phyloP scores from a whole-genome alignment of 2,888 invertebrate species.

The Ophion slaviceki region DNA sequence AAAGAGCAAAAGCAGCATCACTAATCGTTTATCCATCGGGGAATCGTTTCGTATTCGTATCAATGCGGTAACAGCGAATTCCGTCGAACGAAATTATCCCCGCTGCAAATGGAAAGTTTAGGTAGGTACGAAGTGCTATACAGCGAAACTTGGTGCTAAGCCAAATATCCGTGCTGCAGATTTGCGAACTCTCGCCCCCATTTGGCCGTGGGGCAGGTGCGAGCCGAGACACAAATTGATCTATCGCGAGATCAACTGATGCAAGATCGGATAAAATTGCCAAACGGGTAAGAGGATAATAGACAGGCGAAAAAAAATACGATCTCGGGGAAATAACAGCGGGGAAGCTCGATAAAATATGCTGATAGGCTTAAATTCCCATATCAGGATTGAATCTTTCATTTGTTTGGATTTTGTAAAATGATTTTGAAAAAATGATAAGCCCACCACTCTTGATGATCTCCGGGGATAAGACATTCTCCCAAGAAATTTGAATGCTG shows the following conservation, averaged over 20 bases:
- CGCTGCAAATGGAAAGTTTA: slow-evolving; percentile 61
- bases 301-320: slow-evolving; percentile 79
- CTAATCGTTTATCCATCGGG: slow-evolving; percentile 67
- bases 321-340: slow-evolving; percentile 72
- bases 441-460: too few relatives aligned
- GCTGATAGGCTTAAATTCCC: slow-evolving; percentile 76
- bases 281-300: slow-evolving; percentile 78
- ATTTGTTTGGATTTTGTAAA: not conserved
- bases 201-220: slow-evolving; percentile 27
- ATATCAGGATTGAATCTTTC: not conserved
- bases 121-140: slow-evolving; percentile 40
- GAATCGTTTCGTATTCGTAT: slow-evolving; percentile 60
- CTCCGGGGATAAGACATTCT: too few relatives aligned
- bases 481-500: too few relatives aligned
- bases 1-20: slow-evolving; percentile 54
- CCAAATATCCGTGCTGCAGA: slow-evolving; percentile 77
- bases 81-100: slow-evolving; percentile 63
- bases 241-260: slow-evolving; percentile 38
- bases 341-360: slow-evolving; percentile 75
- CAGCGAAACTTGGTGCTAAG: slow-evolving; percentile 77
- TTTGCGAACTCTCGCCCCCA: slow-evolving; percentile 21
- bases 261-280: slow-evolving; percentile 72
- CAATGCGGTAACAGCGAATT: slow-evolving; percentile 61
- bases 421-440: too few relatives aligned
- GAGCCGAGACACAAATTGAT: slow-evolving; percentile 27